Base-by-base conservation (phyloP, 2,888 invertebrate species). In the Sturmia bella region DNA sequence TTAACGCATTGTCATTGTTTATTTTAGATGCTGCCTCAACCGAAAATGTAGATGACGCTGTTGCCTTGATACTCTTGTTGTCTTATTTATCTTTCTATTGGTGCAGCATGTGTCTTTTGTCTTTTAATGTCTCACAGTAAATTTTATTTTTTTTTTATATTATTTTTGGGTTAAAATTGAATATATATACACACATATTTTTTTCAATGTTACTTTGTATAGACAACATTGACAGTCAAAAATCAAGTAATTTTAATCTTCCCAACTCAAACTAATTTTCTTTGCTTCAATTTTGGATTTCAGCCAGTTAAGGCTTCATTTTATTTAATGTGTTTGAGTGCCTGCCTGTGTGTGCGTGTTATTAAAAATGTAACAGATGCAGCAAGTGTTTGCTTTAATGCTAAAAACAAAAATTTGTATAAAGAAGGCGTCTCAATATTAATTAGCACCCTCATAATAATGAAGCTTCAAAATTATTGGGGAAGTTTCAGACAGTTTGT, bases 361-460 rank as follows among this genome's bases (percentile, higher is more conserved):
- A 61, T 76, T 24, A 43, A 78, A 78, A 75, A 70, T 75, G 74
- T 78, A 82, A 61, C 82, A 82, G 82, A 78, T 82, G 82, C 70
- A 82, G 74, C 82, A 74, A 82, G 74, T 78, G 82, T 72, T 66
- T 59, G 54, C 21, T 56, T 73, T 54, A 21, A 45, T 37, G 12
- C 13, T 5, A 21, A 11, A 12, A 13, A 39, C 17, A 50, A 43
- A 13, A 24, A 13, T 52, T 2, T 32, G 37, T 48, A 12, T 70
- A 64, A 61, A 66, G 32, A 74, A 75, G 74, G 74, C 78, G 69
- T 76, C 61, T 76, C 61, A 76, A 69, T 76, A 76, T 76, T 76
- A 69, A 76, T 76, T 76, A 76, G 78, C 74, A 78, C 82, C 82
- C 74, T 82, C 74, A 70, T 75, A 72, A 52, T 76, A 77, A 54